Evolutionary conservation across 1,140 invertebrate species (phyloP), one percentile per base, ranked within the genome.

Genomic region (Solenopsis fugax): DNA sequence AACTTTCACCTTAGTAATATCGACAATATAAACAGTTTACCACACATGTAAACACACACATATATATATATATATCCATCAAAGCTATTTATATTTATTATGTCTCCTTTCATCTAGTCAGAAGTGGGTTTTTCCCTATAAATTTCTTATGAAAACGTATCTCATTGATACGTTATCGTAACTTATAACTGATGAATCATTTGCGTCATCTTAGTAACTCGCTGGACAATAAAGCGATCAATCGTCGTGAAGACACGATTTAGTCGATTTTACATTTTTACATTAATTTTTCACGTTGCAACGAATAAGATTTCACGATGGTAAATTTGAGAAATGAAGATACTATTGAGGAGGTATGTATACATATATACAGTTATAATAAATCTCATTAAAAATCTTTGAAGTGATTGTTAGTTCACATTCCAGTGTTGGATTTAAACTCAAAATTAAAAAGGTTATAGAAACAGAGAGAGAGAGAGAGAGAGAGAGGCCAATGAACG

Each of bases 91-190:
- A n/a, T n/a, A n/a, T n/a, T n/a, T n/a, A n/a, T n/a, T n/a, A 58
- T 7, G 29, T 13, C 18, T 21, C n/a, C 34, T n/a, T 62, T 0
- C 34, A n/a, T 37, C 9, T 4, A 62, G 29, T 18, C 5, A 2
- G 4, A 65, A n/a, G 16, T 37, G 18, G 0, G 2, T 37, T 18
- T 64, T 65, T 37, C 16, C 34, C 3, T 64, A 4, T 3, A 18
- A 10, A 16, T 37, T 65, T 65, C 6, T 0, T 3, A 41, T 41
- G 10, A 58, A 58, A 58, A 9, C 34, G 34, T n/a, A 4, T 65
- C 62, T 64, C 34, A 64, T 37, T 37, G 62, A 37, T 65, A 65
- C 0, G 62, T 64, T 52, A 75, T 58, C 76, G 21, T 29, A 5
- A 41, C 10, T 67, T 1, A 50, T n/a, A 58, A 82, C 58, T 21